Percentiles rank a stretch among this genome's conserved stretches.
These are phyloP conservation scores for Cololabis saira DNA, from an alignment of 2,113 vertebrate species.

Conservation along the genomic window DNA sequence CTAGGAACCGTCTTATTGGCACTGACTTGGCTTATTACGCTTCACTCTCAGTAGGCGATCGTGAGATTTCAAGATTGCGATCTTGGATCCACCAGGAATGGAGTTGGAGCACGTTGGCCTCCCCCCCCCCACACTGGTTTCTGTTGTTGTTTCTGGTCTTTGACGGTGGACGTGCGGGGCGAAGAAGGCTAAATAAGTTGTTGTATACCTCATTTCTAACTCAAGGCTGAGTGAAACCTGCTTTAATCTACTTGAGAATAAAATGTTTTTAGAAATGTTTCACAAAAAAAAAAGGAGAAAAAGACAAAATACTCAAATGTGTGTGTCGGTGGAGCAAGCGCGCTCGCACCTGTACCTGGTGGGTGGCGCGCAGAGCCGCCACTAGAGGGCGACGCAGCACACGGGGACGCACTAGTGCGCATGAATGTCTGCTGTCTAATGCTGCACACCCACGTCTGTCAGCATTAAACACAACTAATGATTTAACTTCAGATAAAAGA, in stretches of 20 bases:
- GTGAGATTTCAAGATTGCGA: constrained; percentile 11
- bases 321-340: constrained; percentile 85
- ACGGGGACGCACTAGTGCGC: constrained; percentile 38
- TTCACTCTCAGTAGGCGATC: constrained; percentile 28
- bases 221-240: constrained; percentile 88
- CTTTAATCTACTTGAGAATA: constrained; percentile 88
- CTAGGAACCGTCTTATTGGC: constrained; percentile 4
- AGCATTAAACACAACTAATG: not conserved
- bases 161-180: constrained; percentile 36
- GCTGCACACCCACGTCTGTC: not conserved
- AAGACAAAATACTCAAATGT: constrained; percentile 61
- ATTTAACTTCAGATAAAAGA: not conserved
- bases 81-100: constrained; percentile 30
- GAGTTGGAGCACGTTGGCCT: constrained; percentile 24
- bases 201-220: constrained; percentile 99
- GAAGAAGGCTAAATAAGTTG: constrained; percentile 83
- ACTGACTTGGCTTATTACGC: constrained; percentile 37
- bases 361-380: constrained; percentile 69
- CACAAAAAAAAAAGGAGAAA: constrained; percentile 33
- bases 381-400: constrained; percentile 74
- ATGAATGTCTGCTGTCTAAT: constrained; percentile 65
- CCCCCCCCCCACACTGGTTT: constrained; percentile 59
- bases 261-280: constrained; percentile 37
- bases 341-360: constrained; percentile 81
- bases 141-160: constrained; percentile 7